Conservation (phyloP, 1,140 invertebrate species). For the Laupala kohalensis region DNA sequence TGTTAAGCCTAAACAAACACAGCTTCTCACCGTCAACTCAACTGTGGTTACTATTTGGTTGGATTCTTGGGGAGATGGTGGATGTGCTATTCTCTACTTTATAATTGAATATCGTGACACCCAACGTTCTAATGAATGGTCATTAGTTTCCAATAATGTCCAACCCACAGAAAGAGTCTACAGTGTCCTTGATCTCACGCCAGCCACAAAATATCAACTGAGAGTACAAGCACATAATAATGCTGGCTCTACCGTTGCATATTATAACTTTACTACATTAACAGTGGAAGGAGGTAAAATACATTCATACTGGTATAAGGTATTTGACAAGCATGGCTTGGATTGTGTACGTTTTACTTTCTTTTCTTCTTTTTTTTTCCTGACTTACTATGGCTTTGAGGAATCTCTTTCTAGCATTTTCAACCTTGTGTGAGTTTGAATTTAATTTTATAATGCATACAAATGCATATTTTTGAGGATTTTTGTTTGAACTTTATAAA, state of each 20-base stretch:
- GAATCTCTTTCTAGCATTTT: no score
- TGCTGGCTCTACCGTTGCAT: slow-evolving; percentile 71
- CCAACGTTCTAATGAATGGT: slow-evolving; percentile 36
- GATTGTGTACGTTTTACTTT: no score
- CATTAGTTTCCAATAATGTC: slow-evolving; percentile 59
- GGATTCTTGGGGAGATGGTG: slow-evolving; percentile 76
- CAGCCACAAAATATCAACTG: slow-evolving; percentile 76
- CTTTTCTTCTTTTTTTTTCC: no score
- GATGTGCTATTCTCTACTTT: slow-evolving; percentile 78
- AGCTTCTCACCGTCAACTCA: slow-evolving; percentile 74
- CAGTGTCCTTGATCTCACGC: slow-evolving; percentile 62
- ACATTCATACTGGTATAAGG: no score
- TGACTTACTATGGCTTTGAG: no score
- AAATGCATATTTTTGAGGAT: no score
- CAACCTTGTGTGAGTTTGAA: no score
- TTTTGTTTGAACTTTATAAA: no score
- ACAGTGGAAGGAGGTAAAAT: slow-evolving; percentile 54
- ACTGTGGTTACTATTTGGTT: slow-evolving; percentile 80
- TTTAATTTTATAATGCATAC: no score
- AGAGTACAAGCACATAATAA: slow-evolving; percentile 82
- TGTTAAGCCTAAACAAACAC: slow-evolving; percentile 64
- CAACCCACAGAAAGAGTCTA: slow-evolving; percentile 62
- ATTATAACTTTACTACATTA: slow-evolving; percentile 78
- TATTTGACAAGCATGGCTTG: no score
- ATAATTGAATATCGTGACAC: slow-evolving; percentile 62